Evolutionary conservation across 2,888 invertebrate species (phyloP).

Genomic region (Tuta absoluta): DNA sequence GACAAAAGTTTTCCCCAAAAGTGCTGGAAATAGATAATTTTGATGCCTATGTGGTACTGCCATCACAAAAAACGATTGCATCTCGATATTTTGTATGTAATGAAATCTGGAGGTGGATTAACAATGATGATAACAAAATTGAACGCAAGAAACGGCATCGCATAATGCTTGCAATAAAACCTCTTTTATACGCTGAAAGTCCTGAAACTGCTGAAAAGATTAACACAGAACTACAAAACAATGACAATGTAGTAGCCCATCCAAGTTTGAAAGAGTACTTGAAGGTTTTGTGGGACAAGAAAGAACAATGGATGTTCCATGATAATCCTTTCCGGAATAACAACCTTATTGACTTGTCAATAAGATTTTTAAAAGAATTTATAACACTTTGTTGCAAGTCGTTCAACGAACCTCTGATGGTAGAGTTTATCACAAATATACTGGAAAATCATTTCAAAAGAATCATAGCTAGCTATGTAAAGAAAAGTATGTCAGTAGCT

Average conservation of each 20-base stretch:
- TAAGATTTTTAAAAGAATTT: conserved; percentile 39
- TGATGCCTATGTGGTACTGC: conserved; percentile 31
- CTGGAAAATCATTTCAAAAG: conserved; percentile 43
- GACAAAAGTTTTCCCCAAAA: conserved; percentile 40
- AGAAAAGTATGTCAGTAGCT: conserved; percentile 22
- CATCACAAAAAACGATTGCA: conserved; percentile 26
- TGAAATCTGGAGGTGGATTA: conserved; percentile 39
- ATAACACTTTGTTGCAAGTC: conserved; percentile 38
- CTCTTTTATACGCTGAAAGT: conserved; percentile 35
- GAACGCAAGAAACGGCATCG: conserved; percentile 34
- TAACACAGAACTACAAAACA: conserved; percentile 29
- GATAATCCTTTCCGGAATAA: conserved; percentile 16
- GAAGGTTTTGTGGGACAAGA: conserved; percentile 35
- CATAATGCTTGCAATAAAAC: conserved; percentile 36
- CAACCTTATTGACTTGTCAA: conserved; percentile 34
- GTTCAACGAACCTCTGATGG: conserved; percentile 42
- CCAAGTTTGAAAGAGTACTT: conserved; percentile 31
- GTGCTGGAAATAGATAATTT: conserved; percentile 39
- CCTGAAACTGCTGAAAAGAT: conserved; percentile 28
- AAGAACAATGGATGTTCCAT: conserved; percentile 36
- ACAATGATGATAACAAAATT: conserved; percentile 32
- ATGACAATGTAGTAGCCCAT: conserved; percentile 25
- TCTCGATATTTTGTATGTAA: conserved; percentile 37
- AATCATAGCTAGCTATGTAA: conserved; percentile 39
- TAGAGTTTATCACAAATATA: conserved; percentile 46